Conservation (phyloP, 2,113 vertebrate genomes). For the Cinclus cinclus region DNA sequence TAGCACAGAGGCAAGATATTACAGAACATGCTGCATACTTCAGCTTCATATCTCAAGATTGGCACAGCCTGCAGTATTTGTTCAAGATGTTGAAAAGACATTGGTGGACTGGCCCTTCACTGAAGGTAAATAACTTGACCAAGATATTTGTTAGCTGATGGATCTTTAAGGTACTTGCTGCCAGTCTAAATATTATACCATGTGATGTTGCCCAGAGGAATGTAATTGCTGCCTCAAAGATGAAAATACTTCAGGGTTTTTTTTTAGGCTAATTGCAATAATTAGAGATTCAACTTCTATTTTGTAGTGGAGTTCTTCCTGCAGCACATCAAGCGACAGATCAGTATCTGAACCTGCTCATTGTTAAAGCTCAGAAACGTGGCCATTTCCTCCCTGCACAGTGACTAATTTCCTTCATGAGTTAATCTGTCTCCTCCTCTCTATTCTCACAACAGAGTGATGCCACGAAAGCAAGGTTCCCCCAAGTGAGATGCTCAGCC, state of each 20-base stretch:
- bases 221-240: not conserved
- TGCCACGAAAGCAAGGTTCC: not conserved
- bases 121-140: not conserved
- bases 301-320: not conserved
- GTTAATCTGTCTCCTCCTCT: not conserved
- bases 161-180: not conserved
- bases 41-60: not conserved
- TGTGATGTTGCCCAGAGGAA: not conserved
- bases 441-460: not conserved
- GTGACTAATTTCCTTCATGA: not conserved
- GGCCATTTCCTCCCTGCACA: not conserved
- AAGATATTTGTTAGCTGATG: not conserved
- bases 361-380: not conserved
- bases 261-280: not conserved
- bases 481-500: constrained; percentile 23
- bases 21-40: not conserved
- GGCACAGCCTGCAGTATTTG: not conserved
- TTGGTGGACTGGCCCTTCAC: not conserved
- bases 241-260: not conserved
- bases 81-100: not conserved
- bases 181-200: not conserved
- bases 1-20: not conserved
- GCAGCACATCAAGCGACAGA: not conserved
- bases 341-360: not conserved
- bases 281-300: not conserved